phyloP scores from a whole-genome alignment of 1,140 invertebrate genomes.

The Cecropterus lyciades region DNA sequence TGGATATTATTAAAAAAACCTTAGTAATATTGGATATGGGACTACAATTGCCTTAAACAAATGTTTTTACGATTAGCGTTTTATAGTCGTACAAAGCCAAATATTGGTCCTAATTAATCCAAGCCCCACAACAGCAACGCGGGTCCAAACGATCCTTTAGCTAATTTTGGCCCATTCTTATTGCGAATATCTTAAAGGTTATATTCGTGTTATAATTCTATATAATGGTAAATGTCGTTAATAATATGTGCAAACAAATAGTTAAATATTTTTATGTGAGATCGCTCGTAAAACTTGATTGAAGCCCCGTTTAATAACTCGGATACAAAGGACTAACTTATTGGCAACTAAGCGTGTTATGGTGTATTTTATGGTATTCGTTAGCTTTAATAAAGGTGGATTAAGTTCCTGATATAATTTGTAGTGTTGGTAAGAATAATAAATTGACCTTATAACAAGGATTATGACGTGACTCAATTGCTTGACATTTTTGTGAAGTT shows the following conservation, averaged over 20 bases:
- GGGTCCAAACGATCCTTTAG: slow-evolving; percentile 39
- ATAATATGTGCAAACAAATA: slow-evolving; percentile 78
- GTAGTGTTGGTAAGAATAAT: slow-evolving; percentile 27
- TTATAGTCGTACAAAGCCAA: slow-evolving; percentile 27
- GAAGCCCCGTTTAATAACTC: slow-evolving; percentile 68
- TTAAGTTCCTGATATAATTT: slow-evolving; percentile 28
- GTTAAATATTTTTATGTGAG: slow-evolving; percentile 81
- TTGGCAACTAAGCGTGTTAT: slow-evolving; percentile 57
- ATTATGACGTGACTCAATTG: not conserved
- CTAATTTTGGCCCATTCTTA: slow-evolving; percentile 40
- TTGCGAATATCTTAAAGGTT: slow-evolving; percentile 42
- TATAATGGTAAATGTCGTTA: slow-evolving; percentile 70
- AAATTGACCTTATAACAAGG: slow-evolving; percentile 17
- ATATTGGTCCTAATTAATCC: slow-evolving; percentile 64
- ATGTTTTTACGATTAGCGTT: slow-evolving; percentile 11
- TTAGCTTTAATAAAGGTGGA: slow-evolving; percentile 56
- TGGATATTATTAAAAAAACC: too few species aligned
- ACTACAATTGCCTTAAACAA: not conserved
- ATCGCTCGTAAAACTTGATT: slow-evolving; percentile 81
- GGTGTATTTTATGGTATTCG: slow-evolving; percentile 55
- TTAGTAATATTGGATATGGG: too few species aligned
- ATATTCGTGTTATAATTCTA: slow-evolving; percentile 44
- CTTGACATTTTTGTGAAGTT: not conserved
- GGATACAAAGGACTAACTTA: slow-evolving; percentile 59
- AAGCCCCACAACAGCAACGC: slow-evolving; percentile 45